These are phyloP conservation scores for Microcebus murinus DNA, from an alignment of 2,113 vertebrate species.

Conservation along the genomic window DNA sequence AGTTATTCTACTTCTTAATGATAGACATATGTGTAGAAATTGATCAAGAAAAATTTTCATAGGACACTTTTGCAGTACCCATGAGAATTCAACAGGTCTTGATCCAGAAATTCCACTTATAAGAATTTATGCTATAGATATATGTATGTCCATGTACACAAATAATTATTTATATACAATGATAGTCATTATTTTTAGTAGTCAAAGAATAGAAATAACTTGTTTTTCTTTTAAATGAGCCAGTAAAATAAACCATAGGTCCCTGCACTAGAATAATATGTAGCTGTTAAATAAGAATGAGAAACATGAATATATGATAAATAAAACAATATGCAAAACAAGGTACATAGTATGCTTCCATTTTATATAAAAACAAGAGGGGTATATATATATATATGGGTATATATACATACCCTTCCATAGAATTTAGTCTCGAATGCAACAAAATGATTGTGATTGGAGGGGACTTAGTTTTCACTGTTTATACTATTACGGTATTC, in stretches of 20 bases:
- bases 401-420: rapidly evolving
- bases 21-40: background rate
- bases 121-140: background rate
- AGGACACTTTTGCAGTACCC: background rate
- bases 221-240: background rate
- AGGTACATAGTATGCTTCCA: background rate
- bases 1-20: background rate
- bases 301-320: background rate
- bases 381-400: rapidly evolving
- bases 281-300: background rate
- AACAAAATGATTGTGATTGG: background rate
- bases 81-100: background rate
- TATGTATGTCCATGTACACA: no score
- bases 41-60: background rate
- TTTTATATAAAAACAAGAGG: background rate
- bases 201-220: background rate
- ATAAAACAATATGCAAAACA: background rate
- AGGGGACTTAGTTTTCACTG: background rate
- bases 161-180: background rate
- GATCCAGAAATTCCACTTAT: background rate
- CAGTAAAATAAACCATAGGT: background rate
- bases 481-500: background rate
- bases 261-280: background rate
- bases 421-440: background rate
- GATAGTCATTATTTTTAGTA: background rate